Evolutionary conservation across 2,888 invertebrate genomes (phyloP).

Genomic region (Therioaphis trifolii): DNA sequence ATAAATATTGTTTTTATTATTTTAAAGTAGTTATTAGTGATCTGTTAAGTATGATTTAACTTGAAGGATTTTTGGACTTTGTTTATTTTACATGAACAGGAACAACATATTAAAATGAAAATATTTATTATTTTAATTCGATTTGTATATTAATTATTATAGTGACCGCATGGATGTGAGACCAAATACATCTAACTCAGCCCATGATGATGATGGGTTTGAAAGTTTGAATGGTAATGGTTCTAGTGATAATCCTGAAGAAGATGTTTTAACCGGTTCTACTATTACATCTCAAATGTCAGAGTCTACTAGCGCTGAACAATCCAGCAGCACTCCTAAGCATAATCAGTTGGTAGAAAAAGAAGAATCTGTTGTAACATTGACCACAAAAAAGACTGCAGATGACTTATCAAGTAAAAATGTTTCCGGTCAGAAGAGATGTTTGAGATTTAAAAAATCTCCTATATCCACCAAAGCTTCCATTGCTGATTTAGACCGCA

Average conservation of each 20-base stretch:
- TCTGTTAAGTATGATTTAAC: too few relatives aligned
- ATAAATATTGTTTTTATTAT: too few relatives aligned
- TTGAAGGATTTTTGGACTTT: too few relatives aligned
- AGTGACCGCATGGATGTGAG: conserved; percentile 64
- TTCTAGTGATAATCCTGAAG: conserved; percentile 73
- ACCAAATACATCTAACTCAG: conserved; percentile 63
- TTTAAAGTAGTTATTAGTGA: too few relatives aligned
- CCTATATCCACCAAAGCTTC: conserved; percentile 40
- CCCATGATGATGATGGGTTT: conserved; percentile 81
- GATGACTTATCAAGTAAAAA: conserved; percentile 36
- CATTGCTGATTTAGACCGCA: conserved; percentile 56
- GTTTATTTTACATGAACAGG: too few relatives aligned
- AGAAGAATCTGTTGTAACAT: conserved; percentile 5
- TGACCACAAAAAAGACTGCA: not conserved
- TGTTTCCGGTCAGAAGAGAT: conserved; percentile 41
- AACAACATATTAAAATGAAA: too few relatives aligned
- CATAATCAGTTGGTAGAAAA: conserved; percentile 17
- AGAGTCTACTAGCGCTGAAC: conserved; percentile 62
- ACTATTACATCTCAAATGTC: conserved; percentile 62
- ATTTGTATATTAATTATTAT: not conserved
- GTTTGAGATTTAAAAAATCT: conserved; percentile 52
- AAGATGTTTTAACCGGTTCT: conserved; percentile 62
- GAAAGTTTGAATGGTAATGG: conserved; percentile 83
- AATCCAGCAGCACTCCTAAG: conserved; percentile 59
- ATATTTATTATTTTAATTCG: too few relatives aligned